Conservation (phyloP, 2,113 vertebrate species). For the Pedionomus torquatus region DNA sequence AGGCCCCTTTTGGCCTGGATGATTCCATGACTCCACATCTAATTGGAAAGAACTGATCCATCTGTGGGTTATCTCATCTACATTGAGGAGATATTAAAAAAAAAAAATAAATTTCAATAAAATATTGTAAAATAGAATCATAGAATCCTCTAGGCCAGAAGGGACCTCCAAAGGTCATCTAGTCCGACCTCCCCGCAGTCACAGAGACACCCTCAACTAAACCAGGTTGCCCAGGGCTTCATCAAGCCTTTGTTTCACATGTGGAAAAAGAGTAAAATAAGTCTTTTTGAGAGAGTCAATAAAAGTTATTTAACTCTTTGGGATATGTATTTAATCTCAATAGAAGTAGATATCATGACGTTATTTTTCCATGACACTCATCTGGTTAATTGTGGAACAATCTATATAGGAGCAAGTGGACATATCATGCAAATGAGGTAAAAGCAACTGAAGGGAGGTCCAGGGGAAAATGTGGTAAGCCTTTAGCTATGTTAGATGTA, state of each 20-base stretch:
- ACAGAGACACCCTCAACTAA: too few species aligned
- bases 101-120: too few species aligned
- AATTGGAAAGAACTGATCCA: background rate
- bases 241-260: background rate
- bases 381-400: background rate
- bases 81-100: background rate
- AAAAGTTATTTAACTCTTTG: background rate
- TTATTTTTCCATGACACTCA: background rate
- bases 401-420: background rate
- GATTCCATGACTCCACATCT: too few species aligned
- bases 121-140: too few species aligned
- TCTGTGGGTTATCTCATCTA: background rate
- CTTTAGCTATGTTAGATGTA: background rate
- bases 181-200: too few species aligned
- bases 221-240: too few species aligned
- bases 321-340: background rate
- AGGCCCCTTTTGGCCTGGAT: too few species aligned
- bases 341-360: background rate
- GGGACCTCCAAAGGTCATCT: too few species aligned
- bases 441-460: background rate
- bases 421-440: background rate
- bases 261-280: background rate
- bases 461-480: background rate
- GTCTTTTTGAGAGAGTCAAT: background rate
- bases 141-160: too few species aligned